Percentiles rank a stretch among this genome's conserved stretches.
These are phyloP conservation scores for Flexamia atlantica DNA, from an alignment of 2,888 invertebrate genomes.

Conservation along the genomic window DNA sequence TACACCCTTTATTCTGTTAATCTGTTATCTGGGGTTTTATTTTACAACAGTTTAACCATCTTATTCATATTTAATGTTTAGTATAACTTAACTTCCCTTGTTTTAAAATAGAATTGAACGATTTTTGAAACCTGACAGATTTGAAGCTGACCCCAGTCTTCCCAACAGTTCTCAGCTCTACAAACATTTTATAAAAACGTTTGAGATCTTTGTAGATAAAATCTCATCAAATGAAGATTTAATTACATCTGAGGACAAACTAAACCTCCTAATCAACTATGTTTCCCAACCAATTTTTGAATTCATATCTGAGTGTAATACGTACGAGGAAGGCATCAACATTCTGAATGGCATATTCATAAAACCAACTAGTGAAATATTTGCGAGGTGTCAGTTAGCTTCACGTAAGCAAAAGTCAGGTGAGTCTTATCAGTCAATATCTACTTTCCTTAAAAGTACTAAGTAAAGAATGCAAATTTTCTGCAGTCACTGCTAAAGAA, in stretches of 20 bases:
- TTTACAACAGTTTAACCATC: not conserved
- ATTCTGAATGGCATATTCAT: constrained; percentile 21
- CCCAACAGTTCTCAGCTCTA: not conserved
- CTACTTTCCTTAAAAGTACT: not conserved
- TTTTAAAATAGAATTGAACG: not conserved
- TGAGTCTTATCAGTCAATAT: not conserved
- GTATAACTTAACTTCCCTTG: not conserved
- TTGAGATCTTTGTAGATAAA: not conserved
- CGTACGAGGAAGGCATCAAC: not conserved
- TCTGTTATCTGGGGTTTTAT: not conserved
- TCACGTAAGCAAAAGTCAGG: constrained; percentile 21
- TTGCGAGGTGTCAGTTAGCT: not conserved
- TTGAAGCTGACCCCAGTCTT: constrained; percentile 5
- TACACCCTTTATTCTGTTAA: not conserved
- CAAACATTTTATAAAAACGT: not conserved
- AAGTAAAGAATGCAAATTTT: constrained; percentile 27
- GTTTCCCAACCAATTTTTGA: constrained; percentile 16
- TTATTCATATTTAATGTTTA: not conserved
- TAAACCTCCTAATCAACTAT: not conserved
- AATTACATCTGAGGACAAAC: constrained; percentile 19
- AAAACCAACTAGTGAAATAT: constrained; percentile 19
- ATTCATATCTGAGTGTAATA: constrained; percentile 14
- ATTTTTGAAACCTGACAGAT: constrained; percentile 15
- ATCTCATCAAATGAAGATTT: constrained; percentile 8
- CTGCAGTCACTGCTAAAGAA: constrained; percentile 19